Conservation (phyloP, 2,113 vertebrate genomes). For the Delphinus delphis region DNA sequence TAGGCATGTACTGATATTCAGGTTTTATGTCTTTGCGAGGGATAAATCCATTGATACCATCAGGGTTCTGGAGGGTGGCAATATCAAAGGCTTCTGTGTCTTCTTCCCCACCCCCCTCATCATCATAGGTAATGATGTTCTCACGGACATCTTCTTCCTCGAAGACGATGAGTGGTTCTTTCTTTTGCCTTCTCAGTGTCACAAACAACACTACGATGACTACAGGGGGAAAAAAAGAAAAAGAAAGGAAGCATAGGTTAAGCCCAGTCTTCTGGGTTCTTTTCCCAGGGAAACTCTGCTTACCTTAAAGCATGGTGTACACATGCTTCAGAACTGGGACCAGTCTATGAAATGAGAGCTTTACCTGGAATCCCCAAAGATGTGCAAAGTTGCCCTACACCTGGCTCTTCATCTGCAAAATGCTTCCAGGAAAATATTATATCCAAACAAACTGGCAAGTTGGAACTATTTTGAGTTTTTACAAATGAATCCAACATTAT, state of each 20-base stretch:
- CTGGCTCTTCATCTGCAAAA: not conserved
- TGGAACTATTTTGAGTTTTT: not conserved
- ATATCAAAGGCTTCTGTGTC: constrained; percentile 99
- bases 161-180: constrained; percentile 96
- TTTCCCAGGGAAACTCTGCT: not conserved
- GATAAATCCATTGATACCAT: constrained; percentile 96
- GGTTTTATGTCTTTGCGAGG: constrained; percentile 98
- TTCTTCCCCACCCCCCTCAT: constrained; percentile 97
- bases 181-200: constrained; percentile 95
- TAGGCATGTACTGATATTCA: constrained; percentile 92
- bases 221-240: constrained; percentile 42
- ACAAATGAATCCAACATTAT: not conserved
- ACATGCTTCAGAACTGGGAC: not conserved
- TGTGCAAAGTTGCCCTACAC: not conserved
- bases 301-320: accelerated
- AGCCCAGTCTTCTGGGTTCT: not conserved
- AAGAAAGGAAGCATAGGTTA: not conserved
- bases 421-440: accelerated
- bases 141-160: constrained; percentile 98
- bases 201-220: constrained; percentile 97
- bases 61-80: constrained; percentile 96
- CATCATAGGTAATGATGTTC: constrained; percentile 99
- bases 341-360: not conserved
- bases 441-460: not conserved
- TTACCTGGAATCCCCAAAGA: not conserved